Conservation (phyloP, 2,888 invertebrate species). For the Zhuqinia jingwanae region DNA sequence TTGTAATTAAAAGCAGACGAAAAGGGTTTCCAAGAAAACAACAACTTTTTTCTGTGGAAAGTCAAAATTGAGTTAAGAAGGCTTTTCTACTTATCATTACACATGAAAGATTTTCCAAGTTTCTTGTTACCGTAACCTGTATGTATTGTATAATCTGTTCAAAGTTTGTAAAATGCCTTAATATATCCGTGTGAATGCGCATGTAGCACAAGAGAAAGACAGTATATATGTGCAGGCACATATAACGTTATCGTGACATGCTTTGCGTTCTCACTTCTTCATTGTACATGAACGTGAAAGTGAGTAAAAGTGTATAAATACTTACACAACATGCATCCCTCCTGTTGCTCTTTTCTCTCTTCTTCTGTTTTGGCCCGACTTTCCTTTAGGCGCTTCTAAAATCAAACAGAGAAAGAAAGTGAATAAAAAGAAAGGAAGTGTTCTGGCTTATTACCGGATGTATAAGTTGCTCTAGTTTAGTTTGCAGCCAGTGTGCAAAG, state of each 20-base stretch:
- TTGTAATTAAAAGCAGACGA: no score
- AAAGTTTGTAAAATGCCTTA: background rate
- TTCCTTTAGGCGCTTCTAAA: conserved; percentile 55
- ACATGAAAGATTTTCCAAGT: conserved; percentile 4
- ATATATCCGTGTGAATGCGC: no score
- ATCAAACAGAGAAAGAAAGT: conserved; percentile 33
- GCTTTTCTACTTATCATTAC: conserved; percentile 13
- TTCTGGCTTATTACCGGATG: conserved; percentile 38
- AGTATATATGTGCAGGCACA: background rate
- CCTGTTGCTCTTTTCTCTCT: conserved; percentile 62
- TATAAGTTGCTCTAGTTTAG: background rate
- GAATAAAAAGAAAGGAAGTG: conserved; percentile 4
- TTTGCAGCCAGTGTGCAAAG: conserved; percentile 31
- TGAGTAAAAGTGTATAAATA: no score
- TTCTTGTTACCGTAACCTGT: background rate
- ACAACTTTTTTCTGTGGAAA: no score
- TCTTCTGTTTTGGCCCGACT: conserved; percentile 16
- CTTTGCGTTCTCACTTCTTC: background rate
- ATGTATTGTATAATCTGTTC: conserved; percentile 1
- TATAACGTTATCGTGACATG: no score
- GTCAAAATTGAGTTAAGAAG: conserved; percentile 10
- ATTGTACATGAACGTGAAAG: no score
- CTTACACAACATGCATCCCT: no score
- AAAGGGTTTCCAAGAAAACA: no score
- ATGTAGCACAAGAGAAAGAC: no score